These are phyloP conservation scores for Morus bassanus DNA, from an alignment of 2,797 vertebrate species.

Conservation along the genomic window DNA sequence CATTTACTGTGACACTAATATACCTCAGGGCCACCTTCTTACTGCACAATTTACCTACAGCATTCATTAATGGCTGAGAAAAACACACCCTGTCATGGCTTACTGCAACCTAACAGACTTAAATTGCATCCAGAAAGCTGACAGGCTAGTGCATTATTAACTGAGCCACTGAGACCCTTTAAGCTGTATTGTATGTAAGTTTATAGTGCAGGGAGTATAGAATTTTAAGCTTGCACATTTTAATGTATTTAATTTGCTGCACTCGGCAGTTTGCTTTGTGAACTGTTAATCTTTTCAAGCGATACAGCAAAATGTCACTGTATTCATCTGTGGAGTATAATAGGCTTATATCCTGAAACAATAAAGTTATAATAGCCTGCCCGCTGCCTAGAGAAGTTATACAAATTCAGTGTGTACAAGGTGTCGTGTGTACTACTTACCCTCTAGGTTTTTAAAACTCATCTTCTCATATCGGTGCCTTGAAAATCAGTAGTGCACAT, in stretches of 20 bases:
- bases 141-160: conserved; percentile 57
- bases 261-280: conserved; percentile 72
- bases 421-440: conserved; percentile 38
- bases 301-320: conserved; percentile 75
- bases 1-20: conserved; percentile 20
- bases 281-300: conserved; percentile 77
- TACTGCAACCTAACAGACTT: conserved; percentile 54
- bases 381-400: conserved; percentile 45
- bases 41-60: conserved; percentile 8
- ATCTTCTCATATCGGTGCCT: neutral
- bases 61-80: conserved; percentile 54
- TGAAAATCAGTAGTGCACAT: neutral
- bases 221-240: conserved; percentile 70
- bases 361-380: conserved; percentile 74
- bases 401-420: conserved; percentile 47
- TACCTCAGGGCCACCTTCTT: conserved; percentile 14
- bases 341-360: conserved; percentile 76
- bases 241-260: conserved; percentile 75
- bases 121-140: conserved; percentile 58
- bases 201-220: conserved; percentile 54
- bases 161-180: conserved; percentile 52
- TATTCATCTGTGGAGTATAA: conserved; percentile 74
- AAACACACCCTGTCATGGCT: conserved; percentile 58
- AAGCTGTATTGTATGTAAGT: conserved; percentile 48
- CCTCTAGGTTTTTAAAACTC: conserved; percentile 60